Base-by-base conservation (phyloP, 2,797 vertebrate species). In the Halcyon leucocephala region DNA sequence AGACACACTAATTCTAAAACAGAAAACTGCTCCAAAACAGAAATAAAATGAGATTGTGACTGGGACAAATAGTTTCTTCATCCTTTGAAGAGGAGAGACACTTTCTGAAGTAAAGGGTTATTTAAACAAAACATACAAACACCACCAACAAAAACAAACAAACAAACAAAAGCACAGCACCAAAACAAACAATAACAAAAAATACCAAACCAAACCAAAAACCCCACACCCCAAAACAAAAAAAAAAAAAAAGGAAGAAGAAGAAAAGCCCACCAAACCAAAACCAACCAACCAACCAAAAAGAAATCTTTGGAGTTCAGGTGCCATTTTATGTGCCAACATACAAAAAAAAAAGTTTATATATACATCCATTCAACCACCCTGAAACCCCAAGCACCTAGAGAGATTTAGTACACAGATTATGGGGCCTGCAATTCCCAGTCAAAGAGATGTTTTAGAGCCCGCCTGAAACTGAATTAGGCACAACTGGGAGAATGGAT, bases 1-100 rank as follows among this genome's bases (percentile, higher is more conserved):
- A 96, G 83, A 24, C 25, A 81, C 61, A 35, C 64, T 70, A 76
- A 58, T 79, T 79, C 70, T 86, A 61, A 86, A 88, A 10, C 46
- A 86, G 62, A 82, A 89, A 92, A 60, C 42, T 44, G 28, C 62
- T 96, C 70, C 81, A 92, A 80, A 95, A 2, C 25, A 85, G 29
- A 72, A 92, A 88, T 35, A 71, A 93, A 91, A 74, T 35, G 44
- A 86, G 37, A 82, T 70, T 58, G 52, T 82, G 79, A 51, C 15
- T 84, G 35, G 67, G 44, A 92, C 19, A 93, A 96, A 89, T 19
- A 76, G 13, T 4, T 28, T 62, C 55, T 70, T 77, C n/a, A 79
- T 55, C 26, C 33, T 89, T 37, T 55, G 80, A 70, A 82, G 84
- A 84, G 1, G 13, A 65, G 61, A 65, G 7, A 14, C 5, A 4